Base-by-base conservation (phyloP, 2,888 invertebrate genomes). In the Thecophora atra region DNA sequence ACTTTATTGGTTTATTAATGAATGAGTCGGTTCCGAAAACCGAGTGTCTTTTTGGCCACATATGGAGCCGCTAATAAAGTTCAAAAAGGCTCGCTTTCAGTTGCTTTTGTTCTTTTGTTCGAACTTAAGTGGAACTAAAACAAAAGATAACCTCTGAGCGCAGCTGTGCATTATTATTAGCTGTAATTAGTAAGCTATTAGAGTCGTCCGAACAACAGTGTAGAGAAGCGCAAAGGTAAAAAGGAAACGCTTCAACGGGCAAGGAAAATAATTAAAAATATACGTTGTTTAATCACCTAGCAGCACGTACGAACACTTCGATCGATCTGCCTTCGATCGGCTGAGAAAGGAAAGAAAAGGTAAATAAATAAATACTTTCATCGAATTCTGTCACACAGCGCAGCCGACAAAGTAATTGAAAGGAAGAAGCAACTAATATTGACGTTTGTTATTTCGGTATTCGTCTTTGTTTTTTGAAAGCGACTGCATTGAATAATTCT, bases 131-230 rank as follows among this genome's bases (percentile, higher is more conserved):
- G 17, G 47, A 47, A 47, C 11, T 17, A 17, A 8, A 47, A 47
- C 21, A 54, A 58, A n/a, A 15, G 17, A 6, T 13, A 58, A 21
- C 58, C 58, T 58, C 28, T 17, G 58, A 26, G 28, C 6, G 58
- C 28, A 58, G 58, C 58, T 28, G 28, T 28, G 28, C 58, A 58
- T 58, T 26, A n/a, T 28, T 28, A 15, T 30, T 30, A 30, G 58
- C 17, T 24, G 13, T 56, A 68, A 68, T 68, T 68, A 68, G 58
- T 44, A 15, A 8, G 68, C 15, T 68, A 52, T 68, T 68, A 68
- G 68, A 68, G 24, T 37, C 26, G n/a, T 13, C 5, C 17, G 6
- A 17, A 11, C 21, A 24, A 52, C n/a, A 51, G 17, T 52, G 21
- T 5, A 37, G 21, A 30, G 52, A 52, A 19, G 19, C 11, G 7